phyloP scores from a whole-genome alignment of 1,140 invertebrate genomes.

The Archivesica marissinica region DNA sequence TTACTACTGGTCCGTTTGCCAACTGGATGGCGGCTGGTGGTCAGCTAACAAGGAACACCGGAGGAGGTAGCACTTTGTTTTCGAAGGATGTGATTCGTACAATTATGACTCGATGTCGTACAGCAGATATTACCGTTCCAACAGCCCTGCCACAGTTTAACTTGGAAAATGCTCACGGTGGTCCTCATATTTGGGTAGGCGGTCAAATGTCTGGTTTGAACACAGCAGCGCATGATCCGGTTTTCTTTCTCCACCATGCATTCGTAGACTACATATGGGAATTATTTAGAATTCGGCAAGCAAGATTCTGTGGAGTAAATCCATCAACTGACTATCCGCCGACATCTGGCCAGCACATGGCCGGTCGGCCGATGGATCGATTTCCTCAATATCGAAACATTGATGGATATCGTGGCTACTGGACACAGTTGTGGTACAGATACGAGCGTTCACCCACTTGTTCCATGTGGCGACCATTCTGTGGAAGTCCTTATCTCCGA shows the following conservation, averaged over 20 bases:
- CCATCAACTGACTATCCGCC: conserved; percentile 43
- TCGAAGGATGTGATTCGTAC: conserved; percentile 25
- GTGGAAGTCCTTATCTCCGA: conserved; percentile 46
- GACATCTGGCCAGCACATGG: conserved; percentile 25
- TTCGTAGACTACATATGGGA: conserved; percentile 81
- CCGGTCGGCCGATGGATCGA: conserved; percentile 37
- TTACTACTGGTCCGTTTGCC: conserved; percentile 80
- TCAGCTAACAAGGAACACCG: conserved; percentile 60
- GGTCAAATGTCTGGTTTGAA: conserved; percentile 71
- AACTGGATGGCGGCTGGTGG: conserved; percentile 65
- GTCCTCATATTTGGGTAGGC: conserved; percentile 72
- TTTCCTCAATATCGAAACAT: conserved; percentile 46
- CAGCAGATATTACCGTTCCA: conserved; percentile 46
- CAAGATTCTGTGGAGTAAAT: conserved; percentile 33
- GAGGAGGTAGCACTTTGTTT: conserved; percentile 38
- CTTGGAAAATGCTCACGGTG: conserved; percentile 73
- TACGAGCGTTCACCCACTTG: conserved; percentile 54
- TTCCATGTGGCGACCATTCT: conserved; percentile 25
- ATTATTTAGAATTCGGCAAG: conserved; percentile 65
- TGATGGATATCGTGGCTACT: conserved; percentile 46
- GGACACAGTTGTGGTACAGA: conserved; percentile 61
- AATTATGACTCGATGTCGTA: conserved; percentile 44
- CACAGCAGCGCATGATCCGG: conserved; percentile 81
- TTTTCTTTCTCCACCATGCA: conserved; percentile 83
- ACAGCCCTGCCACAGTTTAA: conserved; percentile 60